These are phyloP conservation scores for Dendrocopos noguchii DNA, from an alignment of 2,113 vertebrate genomes.

Conservation along the genomic window DNA sequence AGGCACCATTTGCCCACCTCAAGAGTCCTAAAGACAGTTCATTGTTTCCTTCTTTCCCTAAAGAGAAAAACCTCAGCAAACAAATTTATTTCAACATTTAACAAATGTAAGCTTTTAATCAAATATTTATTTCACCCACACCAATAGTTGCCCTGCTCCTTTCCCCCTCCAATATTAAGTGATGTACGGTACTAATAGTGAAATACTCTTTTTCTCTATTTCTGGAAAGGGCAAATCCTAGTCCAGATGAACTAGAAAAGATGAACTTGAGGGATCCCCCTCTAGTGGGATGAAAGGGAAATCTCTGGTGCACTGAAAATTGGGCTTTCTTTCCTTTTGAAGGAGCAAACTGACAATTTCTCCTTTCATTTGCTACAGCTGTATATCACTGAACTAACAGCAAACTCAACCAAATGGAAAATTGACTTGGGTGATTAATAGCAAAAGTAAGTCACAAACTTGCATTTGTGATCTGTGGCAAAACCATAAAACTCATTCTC, in stretches of 20 bases:
- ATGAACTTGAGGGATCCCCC: constrained; percentile 29
- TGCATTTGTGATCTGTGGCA: not conserved
- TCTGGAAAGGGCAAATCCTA: not conserved
- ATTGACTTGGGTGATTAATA: not conserved
- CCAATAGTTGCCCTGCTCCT: not conserved
- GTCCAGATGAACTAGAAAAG: not conserved
- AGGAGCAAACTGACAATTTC: not conserved
- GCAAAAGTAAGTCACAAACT: constrained; percentile 6
- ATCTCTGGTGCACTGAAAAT: not conserved
- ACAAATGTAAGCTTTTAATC: not conserved
- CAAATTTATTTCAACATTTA: not conserved
- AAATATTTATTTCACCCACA: not conserved
- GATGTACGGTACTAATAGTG: no score
- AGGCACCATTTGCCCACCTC: not conserved
- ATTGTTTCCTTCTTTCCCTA: rapidly evolving
- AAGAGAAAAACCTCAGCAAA: not conserved
- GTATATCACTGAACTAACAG: not conserved
- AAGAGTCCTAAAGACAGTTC: not conserved
- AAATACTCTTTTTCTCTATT: not conserved
- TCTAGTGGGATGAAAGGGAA: constrained; percentile 21
- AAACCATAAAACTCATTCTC: rapidly evolving
- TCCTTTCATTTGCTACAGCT: not conserved
- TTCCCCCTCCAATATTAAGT: not conserved
- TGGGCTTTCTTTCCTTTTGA: not conserved
- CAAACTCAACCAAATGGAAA: constrained; percentile 44